These are phyloP conservation scores for Miichthys miiuy DNA, from an alignment of 2,797 vertebrate species.

Conservation along the genomic window DNA sequence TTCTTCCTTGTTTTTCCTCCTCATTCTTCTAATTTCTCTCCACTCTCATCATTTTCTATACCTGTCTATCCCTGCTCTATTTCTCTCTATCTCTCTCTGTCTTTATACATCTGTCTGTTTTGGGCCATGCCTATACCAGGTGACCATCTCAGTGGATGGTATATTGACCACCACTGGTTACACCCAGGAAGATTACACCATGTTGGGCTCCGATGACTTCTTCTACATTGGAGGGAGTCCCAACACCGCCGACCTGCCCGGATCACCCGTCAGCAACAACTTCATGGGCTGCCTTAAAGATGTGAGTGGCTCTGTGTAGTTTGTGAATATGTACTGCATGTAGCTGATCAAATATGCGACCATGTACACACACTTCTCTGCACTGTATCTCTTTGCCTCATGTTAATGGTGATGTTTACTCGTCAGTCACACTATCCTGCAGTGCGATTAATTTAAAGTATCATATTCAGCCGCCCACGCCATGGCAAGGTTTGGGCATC, in stretches of 20 bases:
- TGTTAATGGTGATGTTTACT: not conserved
- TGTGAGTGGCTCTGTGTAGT: conserved; percentile 81
- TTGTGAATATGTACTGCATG: not conserved
- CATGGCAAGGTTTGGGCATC: not conserved
- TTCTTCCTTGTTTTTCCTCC: conserved; percentile 78
- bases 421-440: not conserved
- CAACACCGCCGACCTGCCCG: conserved; percentile 94
- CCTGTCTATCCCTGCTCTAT: conserved; percentile 49
- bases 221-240: conserved; percentile 97
- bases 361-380: not conserved
- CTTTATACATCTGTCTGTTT: conserved; percentile 54
- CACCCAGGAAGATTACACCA: conserved; percentile 97
- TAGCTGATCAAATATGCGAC: not conserved
- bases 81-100: conserved; percentile 33
- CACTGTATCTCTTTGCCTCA: not conserved
- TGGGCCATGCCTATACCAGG: conserved; percentile 83
- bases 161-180: conserved; percentile 97
- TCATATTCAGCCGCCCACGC: not conserved
- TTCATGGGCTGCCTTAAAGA: conserved; percentile 98
- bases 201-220: conserved; percentile 97
- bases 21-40: conserved; percentile 69
- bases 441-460: not conserved
- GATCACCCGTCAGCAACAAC: conserved; percentile 98
- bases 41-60: conserved; percentile 46
- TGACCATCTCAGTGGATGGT: conserved; percentile 96